phyloP scores from a whole-genome alignment of 2,888 invertebrate species.

The Cryptocheilus praepositus region DNA sequence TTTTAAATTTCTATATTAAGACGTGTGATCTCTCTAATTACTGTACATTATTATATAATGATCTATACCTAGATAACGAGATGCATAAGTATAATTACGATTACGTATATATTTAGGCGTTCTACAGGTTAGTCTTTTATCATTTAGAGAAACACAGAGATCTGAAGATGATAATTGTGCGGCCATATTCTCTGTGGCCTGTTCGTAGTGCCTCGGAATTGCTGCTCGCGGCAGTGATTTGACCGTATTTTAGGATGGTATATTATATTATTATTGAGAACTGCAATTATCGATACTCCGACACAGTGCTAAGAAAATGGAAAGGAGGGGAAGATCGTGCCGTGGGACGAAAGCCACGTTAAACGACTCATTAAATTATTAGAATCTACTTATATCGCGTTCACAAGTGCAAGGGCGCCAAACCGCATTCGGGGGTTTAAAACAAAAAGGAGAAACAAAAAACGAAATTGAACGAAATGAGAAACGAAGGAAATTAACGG shows the following conservation, averaged over 20 bases:
- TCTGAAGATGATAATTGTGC: slow-evolving; percentile 72
- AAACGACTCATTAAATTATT: slow-evolving; percentile 70
- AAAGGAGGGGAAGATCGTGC: slow-evolving; percentile 49
- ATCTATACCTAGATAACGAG: slow-evolving; percentile 69
- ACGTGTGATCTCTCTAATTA: slow-evolving; percentile 75
- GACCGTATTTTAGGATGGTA: slow-evolving; percentile 74
- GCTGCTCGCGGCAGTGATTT: slow-evolving; percentile 74
- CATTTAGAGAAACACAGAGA: slow-evolving; percentile 64
- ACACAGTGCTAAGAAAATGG: slow-evolving; percentile 59
- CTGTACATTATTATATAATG: slow-evolving; percentile 70
- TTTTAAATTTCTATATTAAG: slow-evolving; percentile 74
- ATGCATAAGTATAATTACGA: slow-evolving; percentile 61
- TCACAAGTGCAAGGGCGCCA: slow-evolving; percentile 41
- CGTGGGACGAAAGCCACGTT: slow-evolving; percentile 61
- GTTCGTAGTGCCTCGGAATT: slow-evolving; percentile 75
- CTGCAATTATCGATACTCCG: slow-evolving; percentile 71
- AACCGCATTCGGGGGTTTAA: slow-evolving; percentile 17
- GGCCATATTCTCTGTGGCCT: slow-evolving; percentile 74
- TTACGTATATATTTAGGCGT: slow-evolving; percentile 58
- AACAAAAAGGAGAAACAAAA: slow-evolving; percentile 4
- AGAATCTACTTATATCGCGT: slow-evolving; percentile 58
- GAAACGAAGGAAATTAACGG: slow-evolving; percentile 29
- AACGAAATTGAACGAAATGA: slow-evolving; percentile 4
- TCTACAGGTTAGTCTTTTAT: slow-evolving; percentile 61
- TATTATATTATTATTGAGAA: slow-evolving; percentile 70